phyloP scores from a whole-genome alignment of 2,888 invertebrate genomes.

The Ophion costatus region DNA sequence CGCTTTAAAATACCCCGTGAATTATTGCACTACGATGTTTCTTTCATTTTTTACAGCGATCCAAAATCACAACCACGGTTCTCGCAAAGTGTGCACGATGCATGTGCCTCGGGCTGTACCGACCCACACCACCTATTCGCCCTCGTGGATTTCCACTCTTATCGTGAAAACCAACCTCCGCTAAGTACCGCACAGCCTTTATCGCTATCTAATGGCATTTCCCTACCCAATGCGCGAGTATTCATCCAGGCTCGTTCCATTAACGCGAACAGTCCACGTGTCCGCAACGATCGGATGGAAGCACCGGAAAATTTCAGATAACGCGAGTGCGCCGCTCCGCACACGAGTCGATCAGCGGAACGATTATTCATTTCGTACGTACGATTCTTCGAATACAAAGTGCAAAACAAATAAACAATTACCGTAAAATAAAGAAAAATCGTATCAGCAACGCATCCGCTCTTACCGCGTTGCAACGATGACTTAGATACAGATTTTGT shows the following conservation, averaged over 20 bases:
- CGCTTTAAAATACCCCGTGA: no score
- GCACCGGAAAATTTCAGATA: background rate
- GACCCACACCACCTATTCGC: no score
- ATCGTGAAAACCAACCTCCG: background rate
- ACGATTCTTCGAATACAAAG: background rate
- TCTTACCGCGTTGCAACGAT: background rate
- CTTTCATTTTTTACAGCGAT: no score
- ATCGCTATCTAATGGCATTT: slow-evolving; percentile 3
- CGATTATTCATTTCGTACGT: background rate
- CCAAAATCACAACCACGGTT: no score
- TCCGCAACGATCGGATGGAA: background rate
- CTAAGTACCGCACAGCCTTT: background rate
- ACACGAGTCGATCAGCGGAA: background rate
- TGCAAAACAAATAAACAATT: background rate
- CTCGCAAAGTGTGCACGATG: background rate
- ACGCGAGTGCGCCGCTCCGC: background rate
- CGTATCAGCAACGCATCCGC: background rate
- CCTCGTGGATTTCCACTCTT: background rate
- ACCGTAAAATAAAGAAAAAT: background rate
- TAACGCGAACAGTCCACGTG: slow-evolving; percentile 48
- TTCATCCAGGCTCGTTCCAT: slow-evolving; percentile 43
- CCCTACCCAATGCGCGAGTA: background rate
- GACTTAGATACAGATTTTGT: background rate
- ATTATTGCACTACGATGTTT: no score
- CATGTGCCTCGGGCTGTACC: background rate